phyloP scores from a whole-genome alignment of 2,888 invertebrate genomes.

The Dryadula phaetusa region DNA sequence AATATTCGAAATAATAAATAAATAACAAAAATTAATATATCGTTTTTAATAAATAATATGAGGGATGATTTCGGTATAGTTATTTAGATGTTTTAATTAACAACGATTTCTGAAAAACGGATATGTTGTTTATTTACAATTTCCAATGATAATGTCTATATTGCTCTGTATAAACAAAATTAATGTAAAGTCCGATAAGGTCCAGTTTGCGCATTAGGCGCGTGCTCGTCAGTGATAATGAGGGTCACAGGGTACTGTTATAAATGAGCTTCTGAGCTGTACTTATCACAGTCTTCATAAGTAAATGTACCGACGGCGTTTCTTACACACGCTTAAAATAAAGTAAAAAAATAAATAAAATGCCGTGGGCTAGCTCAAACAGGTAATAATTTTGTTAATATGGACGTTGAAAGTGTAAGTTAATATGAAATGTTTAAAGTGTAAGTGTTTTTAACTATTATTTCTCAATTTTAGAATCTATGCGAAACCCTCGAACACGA shows the following conservation, averaged over 20 bases:
- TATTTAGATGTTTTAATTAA: neutral
- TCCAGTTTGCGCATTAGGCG: slow-evolving; percentile 61
- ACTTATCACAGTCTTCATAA: slow-evolving; percentile 59
- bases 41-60: neutral
- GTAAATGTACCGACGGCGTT: slow-evolving; percentile 71
- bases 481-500: slow-evolving; percentile 78
- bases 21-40: neutral
- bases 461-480: slow-evolving; percentile 69
- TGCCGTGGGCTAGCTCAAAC: slow-evolving; percentile 82
- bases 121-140: slow-evolving; percentile 38
- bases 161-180: slow-evolving; percentile 45
- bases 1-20: neutral
- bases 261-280: slow-evolving; percentile 59
- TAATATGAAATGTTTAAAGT: slow-evolving; percentile 15
- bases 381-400: slow-evolving; percentile 57
- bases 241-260: slow-evolving; percentile 74
- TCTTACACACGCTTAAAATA: slow-evolving; percentile 75
- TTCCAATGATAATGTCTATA: slow-evolving; percentile 39
- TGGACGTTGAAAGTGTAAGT: neutral
- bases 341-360: slow-evolving; percentile 67
- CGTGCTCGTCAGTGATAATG: slow-evolving; percentile 73
- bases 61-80: neutral
- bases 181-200: slow-evolving; percentile 50
- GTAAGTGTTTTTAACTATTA: too few relatives aligned
- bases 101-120: slow-evolving; percentile 19